A percentile compares a stretch with the other conserved stretches of the same genome.
These are phyloP conservation scores for Hemaris fuciformis DNA, from an alignment of 2,888 invertebrate species.

Conservation along the genomic window DNA sequence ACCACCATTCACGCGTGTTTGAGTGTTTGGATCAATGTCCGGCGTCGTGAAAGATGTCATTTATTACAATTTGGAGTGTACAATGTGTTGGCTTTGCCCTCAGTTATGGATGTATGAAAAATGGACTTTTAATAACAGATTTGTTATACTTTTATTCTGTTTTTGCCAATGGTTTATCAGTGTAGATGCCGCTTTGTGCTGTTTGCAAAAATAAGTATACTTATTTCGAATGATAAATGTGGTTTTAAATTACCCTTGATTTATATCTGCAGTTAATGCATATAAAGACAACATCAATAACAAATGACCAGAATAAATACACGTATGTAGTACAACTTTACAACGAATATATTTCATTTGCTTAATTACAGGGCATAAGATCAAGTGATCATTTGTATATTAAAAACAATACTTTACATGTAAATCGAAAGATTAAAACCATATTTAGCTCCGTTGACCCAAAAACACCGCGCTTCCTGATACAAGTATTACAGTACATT, in stretches of 20 bases:
- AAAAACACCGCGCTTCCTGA: background rate
- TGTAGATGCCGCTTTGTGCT: background rate
- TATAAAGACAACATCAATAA: too few relatives aligned
- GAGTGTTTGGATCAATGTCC: slow-evolving; percentile 33
- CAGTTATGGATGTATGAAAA: slow-evolving; percentile 1
- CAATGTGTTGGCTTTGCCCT: background rate
- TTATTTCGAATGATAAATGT: background rate
- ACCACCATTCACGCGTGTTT: slow-evolving; percentile 32
- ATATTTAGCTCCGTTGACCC: background rate
- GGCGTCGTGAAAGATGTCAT: slow-evolving; percentile 32
- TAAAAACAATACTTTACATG: background rate
- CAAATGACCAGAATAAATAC: too few relatives aligned
- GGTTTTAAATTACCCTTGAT: background rate
- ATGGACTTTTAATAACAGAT: background rate
- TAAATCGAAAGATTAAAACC: background rate
- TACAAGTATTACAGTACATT: background rate
- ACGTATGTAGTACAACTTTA: too few relatives aligned
- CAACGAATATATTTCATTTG: too few relatives aligned
- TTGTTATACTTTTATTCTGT: background rate
- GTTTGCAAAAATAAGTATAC: background rate
- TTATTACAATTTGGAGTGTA: slow-evolving; percentile 30
- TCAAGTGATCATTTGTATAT: too few relatives aligned
- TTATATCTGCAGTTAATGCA: background rate
- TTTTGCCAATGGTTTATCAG: background rate
- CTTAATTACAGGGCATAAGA: too few relatives aligned